Evolutionary conservation across 2,113 vertebrate species (phyloP).

Genomic region (Plecturocebus donacophilus): DNA sequence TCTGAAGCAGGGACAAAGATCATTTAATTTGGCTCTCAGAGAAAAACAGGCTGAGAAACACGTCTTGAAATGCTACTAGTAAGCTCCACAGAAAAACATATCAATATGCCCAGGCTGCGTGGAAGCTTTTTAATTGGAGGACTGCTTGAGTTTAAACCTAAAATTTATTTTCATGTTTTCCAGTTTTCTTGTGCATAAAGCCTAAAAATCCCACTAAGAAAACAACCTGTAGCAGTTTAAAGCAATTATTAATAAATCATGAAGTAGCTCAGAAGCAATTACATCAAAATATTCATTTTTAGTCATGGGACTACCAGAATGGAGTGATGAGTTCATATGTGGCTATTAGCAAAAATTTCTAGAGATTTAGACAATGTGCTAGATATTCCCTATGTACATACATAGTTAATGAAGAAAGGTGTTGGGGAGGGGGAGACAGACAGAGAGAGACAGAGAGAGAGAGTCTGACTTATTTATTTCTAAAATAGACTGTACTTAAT

Average conservation of each 20-base stretch:
- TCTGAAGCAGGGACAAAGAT: background rate
- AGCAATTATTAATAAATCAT: conserved; percentile 92
- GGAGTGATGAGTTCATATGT: conserved; percentile 78
- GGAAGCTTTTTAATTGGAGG: background rate
- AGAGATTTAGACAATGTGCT: conserved; percentile 82
- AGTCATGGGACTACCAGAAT: conserved; percentile 81
- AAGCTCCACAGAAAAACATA: background rate
- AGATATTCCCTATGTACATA: background rate
- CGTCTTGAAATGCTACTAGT: background rate
- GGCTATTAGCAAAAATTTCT: conserved; percentile 78
- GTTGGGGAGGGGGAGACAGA: too few species aligned
- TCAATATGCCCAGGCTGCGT: background rate
- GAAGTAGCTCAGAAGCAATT: conserved; percentile 88
- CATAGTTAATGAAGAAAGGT: background rate
- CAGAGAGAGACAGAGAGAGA: background rate
- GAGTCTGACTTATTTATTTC: background rate
- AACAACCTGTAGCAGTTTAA: conserved; percentile 85
- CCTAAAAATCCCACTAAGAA: conserved; percentile 66
- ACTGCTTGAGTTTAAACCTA: conserved; percentile 5
- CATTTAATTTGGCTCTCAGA: background rate
- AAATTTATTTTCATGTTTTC: background rate
- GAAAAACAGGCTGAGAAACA: background rate
- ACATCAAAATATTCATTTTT: conserved; percentile 88
- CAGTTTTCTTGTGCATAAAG: background rate
- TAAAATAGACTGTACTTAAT: background rate